Evolutionary conservation across 2,113 vertebrate genomes (phyloP), one percentile per base, ranked within the genome.

Genomic region (Balaeniceps rex): DNA sequence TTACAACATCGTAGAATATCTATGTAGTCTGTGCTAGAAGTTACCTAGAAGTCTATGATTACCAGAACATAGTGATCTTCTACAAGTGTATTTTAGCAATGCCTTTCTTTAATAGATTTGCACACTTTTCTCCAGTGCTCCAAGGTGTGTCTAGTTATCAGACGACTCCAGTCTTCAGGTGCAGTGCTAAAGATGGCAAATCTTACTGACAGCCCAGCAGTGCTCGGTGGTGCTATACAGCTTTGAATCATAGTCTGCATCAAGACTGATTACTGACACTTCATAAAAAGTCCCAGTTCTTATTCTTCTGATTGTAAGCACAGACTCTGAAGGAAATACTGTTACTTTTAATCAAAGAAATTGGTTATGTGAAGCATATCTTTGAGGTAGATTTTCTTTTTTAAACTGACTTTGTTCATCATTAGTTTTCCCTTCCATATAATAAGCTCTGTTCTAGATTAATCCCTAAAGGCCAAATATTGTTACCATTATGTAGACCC

Each of bases 401-500:
- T 86, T 64, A 72, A 90, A 42, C 26, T 34, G 44, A 21, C 40
- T 88, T 88, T 38, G n/a, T 63, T 33, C 51, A 46, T 78, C 47
- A 21, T 70, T 70, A 77, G 14, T 75, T 91, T 90, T 85, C 52
- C 2, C 0, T 55, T 84, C 58, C 0, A 0, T 34, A 8, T 29
- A 87, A 88, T 85, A 38, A 91, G 1, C 19, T 66, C 9, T 58
- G 22, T 33, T 95, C 40, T 87, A 78, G 52, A 78, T 89, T 78
- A 81, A 70, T 87, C 46, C 9, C 65, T 64, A 78, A 93, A 75
- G 60, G 54, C 54, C 58, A 95, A 91, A 74, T 88, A 65, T 51
- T 88, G 83, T 90, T 90, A 33, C 40, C 11, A 28, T 87, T 83
- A 36, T 44, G 40, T 19, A 77, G 55, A 76, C 17, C 21, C 3